phyloP scores from a whole-genome alignment of 2,888 invertebrate species.

The Elaeidobius kamerunicus region DNA sequence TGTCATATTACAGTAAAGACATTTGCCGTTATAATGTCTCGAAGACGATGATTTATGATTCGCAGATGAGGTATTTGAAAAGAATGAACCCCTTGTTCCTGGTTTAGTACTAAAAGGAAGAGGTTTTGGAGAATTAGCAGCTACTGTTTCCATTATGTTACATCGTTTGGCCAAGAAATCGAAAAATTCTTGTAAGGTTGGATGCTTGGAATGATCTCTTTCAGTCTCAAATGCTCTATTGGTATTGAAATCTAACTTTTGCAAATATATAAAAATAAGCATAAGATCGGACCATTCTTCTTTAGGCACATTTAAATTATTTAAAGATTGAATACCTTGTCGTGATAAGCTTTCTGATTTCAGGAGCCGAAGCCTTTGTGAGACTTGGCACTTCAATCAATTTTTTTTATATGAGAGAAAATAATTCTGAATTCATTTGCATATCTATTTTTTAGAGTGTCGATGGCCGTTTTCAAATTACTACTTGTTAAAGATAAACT shows the following conservation, averaged over 20 bases:
- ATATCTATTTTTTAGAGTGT: not conserved
- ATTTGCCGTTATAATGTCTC: not conserved
- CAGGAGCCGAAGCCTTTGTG: not conserved
- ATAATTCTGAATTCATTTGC: not conserved
- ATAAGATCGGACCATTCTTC: slow-evolving; percentile 2
- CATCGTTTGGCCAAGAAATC: slow-evolving; percentile 1
- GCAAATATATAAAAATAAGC: slow-evolving; percentile 1
- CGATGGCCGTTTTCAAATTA: not conserved
- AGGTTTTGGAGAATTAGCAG: not conserved
- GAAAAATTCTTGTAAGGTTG: not conserved
- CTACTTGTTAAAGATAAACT: not conserved
- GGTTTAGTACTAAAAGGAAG: not conserved
- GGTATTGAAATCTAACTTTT: slow-evolving; percentile 3
- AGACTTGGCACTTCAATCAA: not conserved
- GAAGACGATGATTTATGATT: not conserved
- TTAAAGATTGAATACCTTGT: slow-evolving; percentile 6
- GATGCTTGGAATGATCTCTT: not conserved
- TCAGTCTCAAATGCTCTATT: slow-evolving; percentile 1
- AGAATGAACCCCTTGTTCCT: not conserved
- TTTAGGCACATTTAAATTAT: slow-evolving; percentile 2
- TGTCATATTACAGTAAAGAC: not conserved
- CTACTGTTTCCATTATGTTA: not conserved
- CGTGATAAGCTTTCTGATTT: not conserved
- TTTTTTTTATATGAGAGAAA: not conserved
- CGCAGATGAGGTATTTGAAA: not conserved